Base-by-base conservation (phyloP, 1,140 invertebrate genomes). In the Thaumatotibia leucotreta region DNA sequence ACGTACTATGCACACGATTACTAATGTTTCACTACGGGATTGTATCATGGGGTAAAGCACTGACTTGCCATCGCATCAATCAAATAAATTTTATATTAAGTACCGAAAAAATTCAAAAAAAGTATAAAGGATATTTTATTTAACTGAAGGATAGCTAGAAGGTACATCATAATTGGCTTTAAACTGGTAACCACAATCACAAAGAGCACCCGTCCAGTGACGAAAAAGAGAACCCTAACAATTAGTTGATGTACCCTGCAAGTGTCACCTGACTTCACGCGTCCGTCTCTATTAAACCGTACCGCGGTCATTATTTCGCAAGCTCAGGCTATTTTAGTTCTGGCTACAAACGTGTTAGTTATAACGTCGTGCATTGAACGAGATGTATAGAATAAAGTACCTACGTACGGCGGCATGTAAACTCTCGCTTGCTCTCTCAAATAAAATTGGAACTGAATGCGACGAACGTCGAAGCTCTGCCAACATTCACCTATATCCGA, bases 271-370 rank as follows among this genome's bases (percentile, higher is more conserved):
- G 80, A 82, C 67, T 75, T 65, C 65, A 70, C 65, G 67, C 70
- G 63, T 49, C 68, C 66, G 67, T 70, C 69, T 29, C 27, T 63
- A 63, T 61, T 32, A 62, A 78, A 73, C 66, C 39, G 65, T 66
- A 61, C 70, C 63, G 74, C 69, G 63, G 66, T 65, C 72, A 75
- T 76, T 75, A 83, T 81, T 75, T 79, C 74, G 69, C 76, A 76
- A 75, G 84, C 82, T 82, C 71, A 70, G 49, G 76, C 82, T 88
- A 88, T 88, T 88, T 88, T 73, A 68, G 83, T 83, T 79, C 84
- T 85, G 85, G 85, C 84, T 64, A 69, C 65, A 66, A 54, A 69
- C 68, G 68, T 61, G 67, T 39, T 61, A 61, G 32, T 52, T 33
- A 35, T 61, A 61, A 17, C 27, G 6, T 6, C 2, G 27, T 6